A percentile compares a stretch with the other conserved stretches of the same genome.
Conservation (phyloP, 92 coral and sea anemone genomes). For the Micromussa lordhowensis region DNA sequence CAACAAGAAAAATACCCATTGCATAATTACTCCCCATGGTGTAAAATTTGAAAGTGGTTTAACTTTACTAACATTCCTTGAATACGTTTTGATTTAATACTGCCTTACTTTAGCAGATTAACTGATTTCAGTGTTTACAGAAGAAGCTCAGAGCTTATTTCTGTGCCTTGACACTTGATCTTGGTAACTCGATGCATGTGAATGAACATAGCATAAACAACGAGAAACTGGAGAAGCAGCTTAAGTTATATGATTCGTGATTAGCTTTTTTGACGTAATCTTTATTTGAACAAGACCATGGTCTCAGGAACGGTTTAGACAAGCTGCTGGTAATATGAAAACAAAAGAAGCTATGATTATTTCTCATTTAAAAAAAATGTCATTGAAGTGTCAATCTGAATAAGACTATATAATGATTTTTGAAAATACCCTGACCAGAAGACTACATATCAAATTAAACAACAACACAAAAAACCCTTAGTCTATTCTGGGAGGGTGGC, state of each 20-base stretch:
- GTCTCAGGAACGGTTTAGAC: background rate
- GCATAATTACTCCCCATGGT: background rate
- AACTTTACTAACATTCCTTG: background rate
- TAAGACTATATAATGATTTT: background rate
- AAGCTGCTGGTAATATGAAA: background rate
- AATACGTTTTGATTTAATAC: background rate
- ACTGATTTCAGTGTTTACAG: background rate
- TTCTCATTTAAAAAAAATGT: background rate
- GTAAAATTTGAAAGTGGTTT: background rate
- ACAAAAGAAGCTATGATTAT: background rate
- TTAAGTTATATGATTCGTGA: background rate
- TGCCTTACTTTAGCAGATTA: slow-evolving; percentile 7
- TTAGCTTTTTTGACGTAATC: background rate
- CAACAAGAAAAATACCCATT: background rate
- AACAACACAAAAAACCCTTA: background rate
- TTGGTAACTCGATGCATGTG: slow-evolving; percentile 17
- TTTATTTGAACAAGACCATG: background rate
- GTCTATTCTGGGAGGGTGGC: background rate
- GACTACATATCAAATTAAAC: background rate
- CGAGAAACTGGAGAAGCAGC: background rate
- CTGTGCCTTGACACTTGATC: background rate
- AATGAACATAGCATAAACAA: slow-evolving; percentile 2
- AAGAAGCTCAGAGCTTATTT: slow-evolving; percentile 14
- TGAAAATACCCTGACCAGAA: background rate
- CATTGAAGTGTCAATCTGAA: background rate